Conservation (phyloP, 1,140 invertebrate species). For the Dendroctonus ponderosae region DNA sequence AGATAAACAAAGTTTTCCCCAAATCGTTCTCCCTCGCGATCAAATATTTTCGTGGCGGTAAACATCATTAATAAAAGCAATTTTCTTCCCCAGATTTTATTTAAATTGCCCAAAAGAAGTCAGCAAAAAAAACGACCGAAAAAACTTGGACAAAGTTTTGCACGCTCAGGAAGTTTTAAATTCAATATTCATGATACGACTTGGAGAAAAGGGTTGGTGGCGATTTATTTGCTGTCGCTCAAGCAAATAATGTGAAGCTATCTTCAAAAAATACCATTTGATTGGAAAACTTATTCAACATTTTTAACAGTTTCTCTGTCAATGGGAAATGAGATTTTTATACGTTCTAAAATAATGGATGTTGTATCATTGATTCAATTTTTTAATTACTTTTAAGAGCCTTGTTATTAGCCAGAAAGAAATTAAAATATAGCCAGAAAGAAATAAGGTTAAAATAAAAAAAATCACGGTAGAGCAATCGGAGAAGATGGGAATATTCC, state of each 20-base stretch:
- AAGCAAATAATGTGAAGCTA: slow-evolving; percentile 22
- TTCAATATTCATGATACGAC: slow-evolving; percentile 43
- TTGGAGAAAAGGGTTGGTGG: slow-evolving; percentile 37
- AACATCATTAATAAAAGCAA: slow-evolving; percentile 45
- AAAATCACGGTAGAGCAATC: too few species aligned
- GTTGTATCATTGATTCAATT: too few species aligned
- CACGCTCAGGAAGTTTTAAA: slow-evolving; percentile 37
- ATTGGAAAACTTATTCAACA: slow-evolving; percentile 11
- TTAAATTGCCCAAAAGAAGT: slow-evolving; percentile 39
- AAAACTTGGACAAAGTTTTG: slow-evolving; percentile 31
- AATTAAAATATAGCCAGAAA: too few species aligned
- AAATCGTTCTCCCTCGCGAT: slow-evolving; percentile 18
- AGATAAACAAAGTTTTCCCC: slow-evolving; percentile 30
- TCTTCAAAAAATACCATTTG: slow-evolving; percentile 23
- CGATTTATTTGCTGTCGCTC: slow-evolving; percentile 34
- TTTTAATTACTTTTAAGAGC: too few species aligned
- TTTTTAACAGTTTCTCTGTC: too few species aligned
- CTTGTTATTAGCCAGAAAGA: too few species aligned
- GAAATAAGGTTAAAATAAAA: too few species aligned
- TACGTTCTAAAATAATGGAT: too few species aligned
- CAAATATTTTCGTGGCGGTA: slow-evolving; percentile 33
- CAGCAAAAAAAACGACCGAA: slow-evolving; percentile 23
- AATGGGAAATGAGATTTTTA: too few species aligned
- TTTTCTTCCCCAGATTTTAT: slow-evolving; percentile 40
- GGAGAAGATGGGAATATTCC: too few species aligned